phyloP scores from a whole-genome alignment of 2,888 invertebrate species.

The Psococerastis gibbosa region DNA sequence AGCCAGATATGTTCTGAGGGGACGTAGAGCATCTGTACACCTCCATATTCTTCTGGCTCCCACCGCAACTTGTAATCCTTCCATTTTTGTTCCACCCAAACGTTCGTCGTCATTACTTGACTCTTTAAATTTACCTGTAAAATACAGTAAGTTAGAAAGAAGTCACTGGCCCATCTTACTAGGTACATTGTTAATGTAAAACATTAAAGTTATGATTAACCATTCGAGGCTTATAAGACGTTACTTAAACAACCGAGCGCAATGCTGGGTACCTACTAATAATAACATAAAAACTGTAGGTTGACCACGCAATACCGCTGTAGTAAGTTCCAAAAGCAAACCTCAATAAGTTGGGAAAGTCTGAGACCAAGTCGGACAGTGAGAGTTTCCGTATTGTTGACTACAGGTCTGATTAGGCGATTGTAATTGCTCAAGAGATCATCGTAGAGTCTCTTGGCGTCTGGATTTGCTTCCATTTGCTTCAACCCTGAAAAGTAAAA shows the following conservation, averaged over 20 bases:
- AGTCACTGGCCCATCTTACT: no score
- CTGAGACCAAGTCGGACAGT: slow-evolving; percentile 82
- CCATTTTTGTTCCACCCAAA: slow-evolving; percentile 95
- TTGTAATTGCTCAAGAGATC: slow-evolving; percentile 92
- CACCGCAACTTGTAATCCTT: slow-evolving; percentile 74
- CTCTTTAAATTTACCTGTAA: slow-evolving; percentile 53
- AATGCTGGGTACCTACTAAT: no score
- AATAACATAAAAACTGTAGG: no score
- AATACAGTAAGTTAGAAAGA: no score
- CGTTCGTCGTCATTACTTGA: slow-evolving; percentile 86
- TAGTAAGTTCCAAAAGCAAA: no score
- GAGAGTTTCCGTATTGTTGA: slow-evolving; percentile 79
- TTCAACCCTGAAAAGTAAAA: slow-evolving; percentile 26
- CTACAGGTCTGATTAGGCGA: slow-evolving; percentile 80
- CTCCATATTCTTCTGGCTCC: slow-evolving; percentile 81
- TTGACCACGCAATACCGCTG: no score
- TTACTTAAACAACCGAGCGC: no score
- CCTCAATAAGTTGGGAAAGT: slow-evolving; percentile 76
- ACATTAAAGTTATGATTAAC: no score
- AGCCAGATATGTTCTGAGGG: slow-evolving; percentile 95
- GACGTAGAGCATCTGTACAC: slow-evolving; percentile 76
- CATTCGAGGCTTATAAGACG: no score
- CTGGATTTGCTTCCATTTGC: slow-evolving; percentile 65
- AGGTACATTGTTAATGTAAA: no score
- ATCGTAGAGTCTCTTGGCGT: slow-evolving; percentile 87